Evolutionary conservation across 2,888 invertebrate species (phyloP).

Genomic region (Drosophila quinaria): DNA sequence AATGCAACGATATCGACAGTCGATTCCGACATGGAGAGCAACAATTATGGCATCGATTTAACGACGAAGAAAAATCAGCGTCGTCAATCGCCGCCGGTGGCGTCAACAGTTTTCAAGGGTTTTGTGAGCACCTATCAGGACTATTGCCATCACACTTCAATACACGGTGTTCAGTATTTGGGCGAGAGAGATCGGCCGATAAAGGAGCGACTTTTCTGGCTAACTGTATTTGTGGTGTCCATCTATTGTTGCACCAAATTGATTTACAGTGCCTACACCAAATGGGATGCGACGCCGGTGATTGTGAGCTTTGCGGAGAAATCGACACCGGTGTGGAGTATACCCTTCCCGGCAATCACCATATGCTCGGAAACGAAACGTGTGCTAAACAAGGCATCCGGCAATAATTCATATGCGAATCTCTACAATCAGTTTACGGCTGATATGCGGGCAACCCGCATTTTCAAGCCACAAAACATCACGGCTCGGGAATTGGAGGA

Average conservation of each 20-base stretch:
- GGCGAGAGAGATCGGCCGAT: slow-evolving; percentile 87
- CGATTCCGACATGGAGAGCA: slow-evolving; percentile 49
- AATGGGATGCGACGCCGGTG: slow-evolving; percentile 90
- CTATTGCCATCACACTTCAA: slow-evolving; percentile 87
- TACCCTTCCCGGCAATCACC: slow-evolving; percentile 84
- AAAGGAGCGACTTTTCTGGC: slow-evolving; percentile 88
- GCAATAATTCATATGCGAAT: slow-evolving; percentile 65
- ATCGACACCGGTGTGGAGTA: slow-evolving; percentile 87
- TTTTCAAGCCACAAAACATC: slow-evolving; percentile 68
- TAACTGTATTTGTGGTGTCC: slow-evolving; percentile 87
- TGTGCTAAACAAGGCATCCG: slow-evolving; percentile 51
- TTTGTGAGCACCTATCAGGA: slow-evolving; percentile 86
- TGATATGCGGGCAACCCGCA: slow-evolving; percentile 40
- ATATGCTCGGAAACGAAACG: slow-evolving; percentile 84
- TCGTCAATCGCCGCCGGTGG: neutral
- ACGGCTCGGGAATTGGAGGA: slow-evolving; percentile 70
- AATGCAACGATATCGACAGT: slow-evolving; percentile 20
- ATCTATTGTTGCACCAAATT: slow-evolving; percentile 87
- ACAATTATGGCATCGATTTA: slow-evolving; percentile 33
- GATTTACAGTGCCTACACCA: slow-evolving; percentile 88
- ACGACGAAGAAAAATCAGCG: slow-evolving; percentile 17
- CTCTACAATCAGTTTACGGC: slow-evolving; percentile 62
- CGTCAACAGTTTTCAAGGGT: slow-evolving; percentile 36
- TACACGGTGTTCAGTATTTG: slow-evolving; percentile 88
- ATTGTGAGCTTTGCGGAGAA: slow-evolving; percentile 91